These are phyloP conservation scores for Salminus brasiliensis DNA, from an alignment of 2,113 vertebrate genomes.

Conservation along the genomic window DNA sequence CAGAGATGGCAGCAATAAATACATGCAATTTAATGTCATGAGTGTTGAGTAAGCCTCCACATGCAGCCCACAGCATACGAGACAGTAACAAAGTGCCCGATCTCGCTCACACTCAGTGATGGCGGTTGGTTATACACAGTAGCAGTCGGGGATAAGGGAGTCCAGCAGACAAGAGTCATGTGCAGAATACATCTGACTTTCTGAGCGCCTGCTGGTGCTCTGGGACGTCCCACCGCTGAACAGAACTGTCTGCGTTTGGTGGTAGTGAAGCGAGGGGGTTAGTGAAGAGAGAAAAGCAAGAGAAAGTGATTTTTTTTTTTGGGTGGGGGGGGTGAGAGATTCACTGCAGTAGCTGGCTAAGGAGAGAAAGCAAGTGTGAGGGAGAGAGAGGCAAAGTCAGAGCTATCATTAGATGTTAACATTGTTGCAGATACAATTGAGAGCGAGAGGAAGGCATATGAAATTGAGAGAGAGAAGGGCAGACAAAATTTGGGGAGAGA, in stretches of 20 bases:
- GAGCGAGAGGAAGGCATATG: not conserved
- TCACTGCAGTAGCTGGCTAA: not conserved
- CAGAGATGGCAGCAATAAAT: not conserved
- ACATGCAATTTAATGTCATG: not conserved
- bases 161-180: conserved; percentile 18
- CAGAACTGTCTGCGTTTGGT: conserved; percentile 21
- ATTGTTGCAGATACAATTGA: conserved; percentile 51
- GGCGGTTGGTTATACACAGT: conserved; percentile 29
- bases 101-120: not conserved
- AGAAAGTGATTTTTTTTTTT: no score
- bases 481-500: not conserved
- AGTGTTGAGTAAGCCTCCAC: not conserved
- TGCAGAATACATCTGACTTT: conserved; percentile 14
- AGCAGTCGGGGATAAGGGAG: conserved; percentile 12
- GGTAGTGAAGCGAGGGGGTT: not conserved
- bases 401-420: not conserved
- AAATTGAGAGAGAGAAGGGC: not conserved
- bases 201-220: not conserved
- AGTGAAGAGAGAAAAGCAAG: not conserved
- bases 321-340: not conserved
- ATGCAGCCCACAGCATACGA: not conserved
- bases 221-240: conserved; percentile 27
- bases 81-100: not conserved
- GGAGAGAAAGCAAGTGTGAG: not conserved
- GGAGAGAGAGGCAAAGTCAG: not conserved